Conservation (phyloP, 2,888 invertebrate species). For the Cetonia aurata region DNA sequence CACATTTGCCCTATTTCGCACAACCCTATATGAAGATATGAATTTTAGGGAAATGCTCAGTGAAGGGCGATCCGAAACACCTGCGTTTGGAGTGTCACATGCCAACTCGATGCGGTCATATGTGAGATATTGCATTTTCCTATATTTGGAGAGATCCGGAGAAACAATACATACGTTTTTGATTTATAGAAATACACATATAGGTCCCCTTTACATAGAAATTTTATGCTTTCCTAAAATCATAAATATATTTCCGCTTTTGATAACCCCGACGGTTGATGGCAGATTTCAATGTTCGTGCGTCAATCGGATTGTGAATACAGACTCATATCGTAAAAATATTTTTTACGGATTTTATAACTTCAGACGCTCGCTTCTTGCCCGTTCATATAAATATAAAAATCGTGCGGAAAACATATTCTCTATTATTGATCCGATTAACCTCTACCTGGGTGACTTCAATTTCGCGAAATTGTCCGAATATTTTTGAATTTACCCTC, state of each 20-base stretch:
- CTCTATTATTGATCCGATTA: too few species aligned
- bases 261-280: slow-evolving; percentile 36
- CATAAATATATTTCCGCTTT: slow-evolving; percentile 37
- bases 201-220: slow-evolving; percentile 22
- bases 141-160: slow-evolving; percentile 34
- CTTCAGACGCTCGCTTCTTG: background rate
- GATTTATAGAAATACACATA: slow-evolving; percentile 42
- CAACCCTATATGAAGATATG: slow-evolving; percentile 54
- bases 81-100: slow-evolving; percentile 54
- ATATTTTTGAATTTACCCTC: too few species aligned
- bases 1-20: slow-evolving; percentile 51
- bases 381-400: too few species aligned
- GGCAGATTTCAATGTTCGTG: slow-evolving; percentile 24
- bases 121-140: slow-evolving; percentile 52
- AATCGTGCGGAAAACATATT: too few species aligned
- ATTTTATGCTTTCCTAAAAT: slow-evolving; percentile 35
- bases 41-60: slow-evolving; percentile 55
- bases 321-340: slow-evolving; percentile 35
- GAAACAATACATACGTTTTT: slow-evolving; percentile 42
- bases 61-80: slow-evolving; percentile 54
- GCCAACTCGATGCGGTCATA: slow-evolving; percentile 52
- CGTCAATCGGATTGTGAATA: slow-evolving; percentile 40
- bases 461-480: too few species aligned
- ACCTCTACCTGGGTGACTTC: too few species aligned
- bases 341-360: slow-evolving; percentile 32